A percentile compares a stretch with the other conserved stretches of the same genome.
These are phyloP conservation scores for Cylloceria caligata DNA, from an alignment of 2,888 invertebrate genomes.

Conservation along the genomic window DNA sequence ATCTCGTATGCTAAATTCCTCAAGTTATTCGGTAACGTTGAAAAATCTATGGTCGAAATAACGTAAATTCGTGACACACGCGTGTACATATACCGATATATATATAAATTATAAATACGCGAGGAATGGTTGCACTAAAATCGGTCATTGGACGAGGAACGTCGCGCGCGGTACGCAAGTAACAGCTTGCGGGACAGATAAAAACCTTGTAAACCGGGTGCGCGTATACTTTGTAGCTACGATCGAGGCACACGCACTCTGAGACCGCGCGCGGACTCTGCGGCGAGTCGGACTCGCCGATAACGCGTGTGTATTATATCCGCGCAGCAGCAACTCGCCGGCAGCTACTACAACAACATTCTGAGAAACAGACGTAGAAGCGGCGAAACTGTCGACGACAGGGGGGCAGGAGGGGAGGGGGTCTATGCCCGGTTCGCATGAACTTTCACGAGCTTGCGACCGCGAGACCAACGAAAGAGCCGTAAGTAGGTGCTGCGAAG, in stretches of 20 bases:
- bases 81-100: too few relatives aligned
- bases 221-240: neutral
- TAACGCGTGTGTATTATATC: constrained; percentile 33
- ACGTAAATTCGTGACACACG: neutral
- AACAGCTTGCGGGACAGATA: neutral
- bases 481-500: constrained; percentile 17
- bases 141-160: neutral
- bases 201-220: neutral
- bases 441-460: constrained; percentile 62
- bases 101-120: neutral
- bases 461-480: constrained; percentile 13
- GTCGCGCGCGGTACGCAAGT: neutral
- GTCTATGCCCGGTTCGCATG: constrained; percentile 44
- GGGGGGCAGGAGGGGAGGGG: neutral
- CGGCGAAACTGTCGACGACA: constrained; percentile 5
- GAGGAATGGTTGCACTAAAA: neutral
- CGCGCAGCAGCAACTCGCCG: constrained; percentile 7
- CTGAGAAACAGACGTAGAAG: constrained; percentile 2
- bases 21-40: neutral
- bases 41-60: neutral
- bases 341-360: neutral
- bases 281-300: constrained; percentile 42
- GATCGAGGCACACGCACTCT: constrained; percentile 4
- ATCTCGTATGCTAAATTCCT: neutral
- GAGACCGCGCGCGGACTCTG: constrained; percentile 17